Percentiles rank a stretch among this genome's conserved stretches.
These are phyloP conservation scores for Pyrgilauda ruficollis DNA, from an alignment of 2,113 vertebrate genomes.

Conservation along the genomic window DNA sequence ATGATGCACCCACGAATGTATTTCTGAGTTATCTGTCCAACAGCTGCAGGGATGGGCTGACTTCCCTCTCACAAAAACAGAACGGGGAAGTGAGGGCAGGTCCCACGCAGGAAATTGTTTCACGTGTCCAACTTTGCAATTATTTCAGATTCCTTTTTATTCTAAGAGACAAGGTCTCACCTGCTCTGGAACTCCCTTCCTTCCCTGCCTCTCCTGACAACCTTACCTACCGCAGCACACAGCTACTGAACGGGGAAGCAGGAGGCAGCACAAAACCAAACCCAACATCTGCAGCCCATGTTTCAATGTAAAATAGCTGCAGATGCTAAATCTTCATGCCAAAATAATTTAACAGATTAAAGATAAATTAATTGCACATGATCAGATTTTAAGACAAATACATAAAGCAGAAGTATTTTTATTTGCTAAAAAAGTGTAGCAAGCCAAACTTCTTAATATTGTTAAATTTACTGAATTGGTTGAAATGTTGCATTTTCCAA, in stretches of 20 bases:
- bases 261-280: slow-evolving; percentile 4
- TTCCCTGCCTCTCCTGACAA: neutral
- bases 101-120: neutral
- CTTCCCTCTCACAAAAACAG: slow-evolving; percentile 35
- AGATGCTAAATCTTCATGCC: slow-evolving; percentile 54
- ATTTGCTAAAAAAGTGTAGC: neutral
- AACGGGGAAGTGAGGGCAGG: neutral
- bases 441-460: neutral
- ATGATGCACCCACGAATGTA: neutral
- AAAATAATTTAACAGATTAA: slow-evolving; percentile 46
- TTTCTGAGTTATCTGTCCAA: neutral
- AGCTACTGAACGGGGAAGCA: slow-evolving; percentile 22
- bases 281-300: slow-evolving; percentile 49
- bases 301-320: slow-evolving; percentile 48
- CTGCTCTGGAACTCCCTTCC: neutral
- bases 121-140: neutral
- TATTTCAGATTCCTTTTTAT: neutral
- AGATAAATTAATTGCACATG: slow-evolving; percentile 33
- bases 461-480: neutral
- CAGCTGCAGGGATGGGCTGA: slow-evolving; percentile 45
- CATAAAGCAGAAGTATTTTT: neutral
- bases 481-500: neutral
- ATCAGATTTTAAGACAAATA: neutral
- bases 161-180: neutral
- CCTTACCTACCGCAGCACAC: slow-evolving; percentile 52